These are phyloP conservation scores for Cyclophora albipunctata DNA, from an alignment of 2,888 invertebrate genomes.

Conservation along the genomic window DNA sequence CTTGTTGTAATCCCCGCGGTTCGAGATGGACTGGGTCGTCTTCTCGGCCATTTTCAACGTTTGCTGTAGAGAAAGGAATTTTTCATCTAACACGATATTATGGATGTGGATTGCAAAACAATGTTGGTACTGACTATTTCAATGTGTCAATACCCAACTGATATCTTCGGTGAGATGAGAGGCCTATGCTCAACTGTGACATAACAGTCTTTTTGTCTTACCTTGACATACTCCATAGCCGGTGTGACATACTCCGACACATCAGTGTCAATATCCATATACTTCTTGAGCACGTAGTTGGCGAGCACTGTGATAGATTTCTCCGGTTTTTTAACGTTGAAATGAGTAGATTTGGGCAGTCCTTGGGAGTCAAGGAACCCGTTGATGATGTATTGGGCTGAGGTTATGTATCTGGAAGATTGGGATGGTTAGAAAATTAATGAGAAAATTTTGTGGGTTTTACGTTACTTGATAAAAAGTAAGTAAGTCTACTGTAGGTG, in stretches of 20 bases:
- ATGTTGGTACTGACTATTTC: no score
- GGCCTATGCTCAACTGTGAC: no score
- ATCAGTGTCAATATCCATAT: constrained; percentile 82
- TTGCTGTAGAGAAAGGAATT: constrained; percentile 68
- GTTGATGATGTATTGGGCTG: constrained; percentile 82
- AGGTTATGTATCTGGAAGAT: constrained; percentile 77
- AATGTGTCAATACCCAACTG: no score
- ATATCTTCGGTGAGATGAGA: no score
- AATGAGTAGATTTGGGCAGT: constrained; percentile 80
- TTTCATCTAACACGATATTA: no score
- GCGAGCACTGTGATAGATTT: constrained; percentile 81
- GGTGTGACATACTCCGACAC: constrained; percentile 85
- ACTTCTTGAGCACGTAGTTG: constrained; percentile 81
- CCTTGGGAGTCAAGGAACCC: constrained; percentile 85
- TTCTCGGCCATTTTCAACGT: constrained; percentile 81
- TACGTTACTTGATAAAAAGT: no score
- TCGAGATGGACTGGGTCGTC: constrained; percentile 78
- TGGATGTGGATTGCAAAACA: no score
- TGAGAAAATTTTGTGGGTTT: neutral
- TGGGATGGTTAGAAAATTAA: no score
- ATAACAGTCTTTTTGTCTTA: constrained; percentile 25
- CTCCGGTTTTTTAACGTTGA: constrained; percentile 80
- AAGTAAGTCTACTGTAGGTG: no score
- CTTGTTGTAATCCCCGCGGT: constrained; percentile 79
- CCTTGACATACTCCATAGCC: constrained; percentile 81